Conservation (phyloP, 2,888 invertebrate species). For the Parnassius glacialis region DNA sequence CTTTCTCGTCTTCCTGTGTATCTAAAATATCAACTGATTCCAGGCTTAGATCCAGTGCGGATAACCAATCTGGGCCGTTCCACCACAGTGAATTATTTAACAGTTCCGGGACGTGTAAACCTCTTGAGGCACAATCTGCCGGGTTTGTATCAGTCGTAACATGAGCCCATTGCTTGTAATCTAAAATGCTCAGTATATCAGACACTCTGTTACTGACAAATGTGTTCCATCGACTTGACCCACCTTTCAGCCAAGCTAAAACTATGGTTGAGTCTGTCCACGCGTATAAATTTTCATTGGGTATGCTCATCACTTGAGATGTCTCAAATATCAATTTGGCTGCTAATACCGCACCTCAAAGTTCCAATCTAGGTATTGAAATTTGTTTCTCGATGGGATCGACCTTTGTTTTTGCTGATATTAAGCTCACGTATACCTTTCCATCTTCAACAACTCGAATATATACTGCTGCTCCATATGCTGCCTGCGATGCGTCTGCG, state of each 20-base stretch:
- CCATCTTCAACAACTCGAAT: no score
- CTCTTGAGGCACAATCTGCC: constrained; percentile 23
- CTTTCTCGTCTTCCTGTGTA: constrained; percentile 4
- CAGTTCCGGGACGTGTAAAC: constrained; percentile 6
- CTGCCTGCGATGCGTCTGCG: no score
- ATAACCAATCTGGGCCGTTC: constrained; percentile 26
- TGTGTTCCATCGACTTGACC: constrained; percentile 27
- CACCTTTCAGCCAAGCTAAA: constrained; percentile 32
- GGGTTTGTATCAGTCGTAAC: constrained; percentile 16
- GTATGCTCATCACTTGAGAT: neutral
- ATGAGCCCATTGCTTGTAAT: constrained; percentile 21
- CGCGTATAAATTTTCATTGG: constrained; percentile 20
- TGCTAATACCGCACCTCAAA: constrained; percentile 28
- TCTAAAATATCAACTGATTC: neutral
- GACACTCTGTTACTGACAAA: constrained; percentile 35
- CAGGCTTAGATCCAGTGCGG: constrained; percentile 4
- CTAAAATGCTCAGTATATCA: constrained; percentile 28
- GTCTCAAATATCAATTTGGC: constrained; percentile 22
- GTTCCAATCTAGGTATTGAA: constrained; percentile 23
- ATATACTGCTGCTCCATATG: no score
- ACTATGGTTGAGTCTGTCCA: constrained; percentile 39
- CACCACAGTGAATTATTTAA: neutral
- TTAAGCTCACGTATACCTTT: no score
- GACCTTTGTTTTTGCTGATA: no score
- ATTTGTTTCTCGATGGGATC: no score